phyloP scores from a whole-genome alignment of 2,113 vertebrate species.

The Neolamprologus brichardi region DNA sequence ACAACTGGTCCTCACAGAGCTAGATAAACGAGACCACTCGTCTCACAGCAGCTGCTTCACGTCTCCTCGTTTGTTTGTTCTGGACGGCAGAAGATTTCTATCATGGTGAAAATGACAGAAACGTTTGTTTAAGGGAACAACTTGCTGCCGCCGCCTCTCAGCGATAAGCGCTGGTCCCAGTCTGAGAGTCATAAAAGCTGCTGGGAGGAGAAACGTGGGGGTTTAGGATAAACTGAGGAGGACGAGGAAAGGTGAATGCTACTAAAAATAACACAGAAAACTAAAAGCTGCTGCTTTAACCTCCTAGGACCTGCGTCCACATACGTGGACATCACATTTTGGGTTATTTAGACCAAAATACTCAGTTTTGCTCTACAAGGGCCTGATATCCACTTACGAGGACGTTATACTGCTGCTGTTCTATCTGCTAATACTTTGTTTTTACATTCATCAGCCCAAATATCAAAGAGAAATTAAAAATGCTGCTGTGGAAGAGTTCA shows the following conservation, averaged over 20 bases:
- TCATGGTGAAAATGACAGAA: not conserved
- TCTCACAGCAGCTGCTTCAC: not conserved
- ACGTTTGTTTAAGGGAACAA: not conserved
- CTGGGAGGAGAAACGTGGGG: not conserved
- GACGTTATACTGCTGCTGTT: rapidly evolving
- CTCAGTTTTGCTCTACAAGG: rapidly evolving
- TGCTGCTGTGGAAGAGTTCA: rapidly evolving
- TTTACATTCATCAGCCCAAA: not conserved
- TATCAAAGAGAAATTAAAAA: not conserved
- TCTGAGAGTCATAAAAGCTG: not conserved
- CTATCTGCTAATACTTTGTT: not conserved
- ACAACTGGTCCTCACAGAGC: not conserved
- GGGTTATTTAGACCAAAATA: not conserved
- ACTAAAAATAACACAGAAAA: not conserved
- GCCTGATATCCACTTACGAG: not conserved
- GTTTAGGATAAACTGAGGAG: not conserved
- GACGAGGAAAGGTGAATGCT: not conserved
- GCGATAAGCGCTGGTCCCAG: rapidly evolving
- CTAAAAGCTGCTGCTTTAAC: not conserved
- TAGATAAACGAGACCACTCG: too few species aligned
- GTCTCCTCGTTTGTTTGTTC: not conserved
- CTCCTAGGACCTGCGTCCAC: not conserved
- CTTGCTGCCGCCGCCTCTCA: not conserved
- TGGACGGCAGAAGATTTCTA: not conserved
- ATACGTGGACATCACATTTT: rapidly evolving